Evolutionary conservation across 2,797 vertebrate genomes (phyloP).

Genomic region (Malurus splendens): DNA sequence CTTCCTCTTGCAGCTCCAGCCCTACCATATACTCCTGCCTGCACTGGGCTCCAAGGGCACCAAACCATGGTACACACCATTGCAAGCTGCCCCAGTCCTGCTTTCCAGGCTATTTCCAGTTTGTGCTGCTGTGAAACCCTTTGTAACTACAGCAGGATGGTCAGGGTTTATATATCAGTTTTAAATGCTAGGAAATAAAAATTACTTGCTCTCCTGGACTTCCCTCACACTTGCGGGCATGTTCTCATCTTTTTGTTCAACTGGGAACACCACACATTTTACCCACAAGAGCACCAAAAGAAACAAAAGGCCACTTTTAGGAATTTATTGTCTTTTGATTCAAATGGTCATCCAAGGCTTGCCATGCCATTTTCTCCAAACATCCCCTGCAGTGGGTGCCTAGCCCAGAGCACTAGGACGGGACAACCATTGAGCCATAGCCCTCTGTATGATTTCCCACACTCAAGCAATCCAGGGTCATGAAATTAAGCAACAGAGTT

Average conservation of each 20-base stretch:
- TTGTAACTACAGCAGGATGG: fast-evolving
- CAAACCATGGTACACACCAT: fast-evolving
- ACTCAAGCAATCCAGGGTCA: background rate
- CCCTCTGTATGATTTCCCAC: fast-evolving
- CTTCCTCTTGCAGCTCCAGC: background rate
- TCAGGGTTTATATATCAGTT: background rate
- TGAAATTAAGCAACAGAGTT: background rate
- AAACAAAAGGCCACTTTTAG: background rate
- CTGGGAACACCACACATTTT: background rate
- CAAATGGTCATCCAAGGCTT: background rate
- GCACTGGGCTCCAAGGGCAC: background rate
- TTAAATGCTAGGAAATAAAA: background rate
- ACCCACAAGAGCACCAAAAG: background rate
- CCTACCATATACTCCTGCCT: fast-evolving
- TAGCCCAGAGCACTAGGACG: background rate
- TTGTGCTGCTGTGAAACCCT: background rate
- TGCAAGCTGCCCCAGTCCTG: background rate
- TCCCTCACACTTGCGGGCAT: background rate
- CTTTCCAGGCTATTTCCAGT: background rate
- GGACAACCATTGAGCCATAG: background rate
- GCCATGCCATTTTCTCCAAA: background rate
- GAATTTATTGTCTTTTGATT: background rate
- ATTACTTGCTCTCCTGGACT: background rate
- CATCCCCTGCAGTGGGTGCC: background rate
- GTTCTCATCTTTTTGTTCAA: background rate